A percentile compares a stretch with the other conserved stretches of the same genome.
phyloP scores from a whole-genome alignment of 2,797 vertebrate genomes.

The Alauda arvensis region DNA sequence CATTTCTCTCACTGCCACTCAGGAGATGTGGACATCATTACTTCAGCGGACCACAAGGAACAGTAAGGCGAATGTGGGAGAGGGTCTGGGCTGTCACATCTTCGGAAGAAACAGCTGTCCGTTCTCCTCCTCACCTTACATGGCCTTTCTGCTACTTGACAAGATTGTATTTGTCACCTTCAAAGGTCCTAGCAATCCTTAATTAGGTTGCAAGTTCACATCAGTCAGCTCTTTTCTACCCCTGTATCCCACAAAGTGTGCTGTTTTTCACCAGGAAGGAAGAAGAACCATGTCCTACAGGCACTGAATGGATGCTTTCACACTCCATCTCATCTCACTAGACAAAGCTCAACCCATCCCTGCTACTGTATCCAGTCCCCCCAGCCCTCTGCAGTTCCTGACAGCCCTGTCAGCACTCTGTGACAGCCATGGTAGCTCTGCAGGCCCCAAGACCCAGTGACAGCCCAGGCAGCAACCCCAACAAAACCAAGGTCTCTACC shows the following conservation, averaged over 20 bases:
- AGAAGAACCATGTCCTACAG: background rate
- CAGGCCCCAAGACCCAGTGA: rapidly evolving
- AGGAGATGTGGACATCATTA: rapidly evolving
- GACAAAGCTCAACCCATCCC: background rate
- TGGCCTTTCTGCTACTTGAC: background rate
- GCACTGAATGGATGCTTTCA: background rate
- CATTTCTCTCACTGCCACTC: rapidly evolving
- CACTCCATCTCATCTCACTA: background rate
- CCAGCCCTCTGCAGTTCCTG: background rate
- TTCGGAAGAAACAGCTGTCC: background rate
- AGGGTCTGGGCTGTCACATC: background rate
- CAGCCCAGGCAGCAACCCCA: background rate
- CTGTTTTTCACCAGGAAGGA: background rate
- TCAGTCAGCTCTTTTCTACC: background rate
- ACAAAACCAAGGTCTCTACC: background rate
- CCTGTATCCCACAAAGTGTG: background rate
- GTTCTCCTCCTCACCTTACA: background rate
- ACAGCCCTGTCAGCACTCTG: background rate
- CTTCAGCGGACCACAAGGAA: background rate
- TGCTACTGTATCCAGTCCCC: background rate
- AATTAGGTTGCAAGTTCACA: background rate
- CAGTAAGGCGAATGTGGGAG: background rate
- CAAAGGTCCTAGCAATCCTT: background rate
- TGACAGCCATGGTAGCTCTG: background rate
- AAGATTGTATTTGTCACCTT: background rate